Base-by-base conservation (phyloP, 2,113 vertebrate genomes). In the Ancistrus triradiatus region DNA sequence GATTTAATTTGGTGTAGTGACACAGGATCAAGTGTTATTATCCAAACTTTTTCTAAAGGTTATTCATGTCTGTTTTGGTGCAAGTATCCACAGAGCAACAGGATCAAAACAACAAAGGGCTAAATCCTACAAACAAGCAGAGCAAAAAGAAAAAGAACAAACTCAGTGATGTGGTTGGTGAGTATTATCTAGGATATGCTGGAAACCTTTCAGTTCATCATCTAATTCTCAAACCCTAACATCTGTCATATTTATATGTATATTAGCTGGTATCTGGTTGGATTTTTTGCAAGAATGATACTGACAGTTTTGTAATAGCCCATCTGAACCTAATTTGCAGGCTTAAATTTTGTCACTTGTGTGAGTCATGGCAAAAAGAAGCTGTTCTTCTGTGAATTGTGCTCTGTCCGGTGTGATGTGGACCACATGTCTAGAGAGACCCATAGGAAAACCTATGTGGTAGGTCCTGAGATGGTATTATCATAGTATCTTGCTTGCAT, bases 321-420 rank as follows among this genome's bases (percentile, higher is more conserved):
- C n/a, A n/a, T n/a, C n/a, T n/a, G n/a, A n/a, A n/a, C n/a, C n/a
- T n/a, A n/a, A 15, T 38, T 66, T 66, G 15, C 25, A 66, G 63
- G 63, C 5, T 22, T 66, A 40, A 50, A 58, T 49, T 66, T 58
- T 50, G 17, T 66, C 2, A 66, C 63, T 3, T 66, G 63, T 50
- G 52, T 66, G 9, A 27, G 2, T n/a, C 63, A 66, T 50, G 63
- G 5, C 10, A 58, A 58, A 49, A 66, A 58, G 22, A 66, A 58
- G 27, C 33, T 58, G 22, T 66, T 58, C 17, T 66, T 66, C 33
- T 66, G 63, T 49, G 63, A 66, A 22, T 53, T 66, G 6, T 66
- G 63, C 35, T 58, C 53, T 28, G 53, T 42, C 15, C 44, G 63
- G 24, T 56, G 63, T 22, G 22, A 50, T 66, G 31, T 58, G 2